phyloP scores from a whole-genome alignment of 1,140 invertebrate genomes.

The Bombus consobrinus region DNA sequence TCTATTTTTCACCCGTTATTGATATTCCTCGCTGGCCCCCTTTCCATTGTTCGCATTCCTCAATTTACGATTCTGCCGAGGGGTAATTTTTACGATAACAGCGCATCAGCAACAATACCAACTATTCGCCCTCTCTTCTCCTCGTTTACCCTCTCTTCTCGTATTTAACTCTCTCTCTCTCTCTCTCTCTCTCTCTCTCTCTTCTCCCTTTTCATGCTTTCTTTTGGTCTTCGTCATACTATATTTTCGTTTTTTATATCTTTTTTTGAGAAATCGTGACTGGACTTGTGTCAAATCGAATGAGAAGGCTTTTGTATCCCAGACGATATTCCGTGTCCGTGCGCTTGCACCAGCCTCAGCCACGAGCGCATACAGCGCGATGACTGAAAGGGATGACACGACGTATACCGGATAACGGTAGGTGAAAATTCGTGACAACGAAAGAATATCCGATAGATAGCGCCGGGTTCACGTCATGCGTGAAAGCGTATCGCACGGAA shows the following conservation, averaged over 20 bases:
- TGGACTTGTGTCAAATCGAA: not conserved
- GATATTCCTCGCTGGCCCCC: constrained; percentile 12
- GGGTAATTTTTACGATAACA: constrained; percentile 7
- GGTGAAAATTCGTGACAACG: constrained; percentile 24
- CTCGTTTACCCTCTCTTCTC: not conserved
- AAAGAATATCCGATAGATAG: constrained; percentile 20
- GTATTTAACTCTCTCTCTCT: too few species aligned
- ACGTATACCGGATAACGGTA: not conserved
- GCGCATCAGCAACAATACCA: not conserved
- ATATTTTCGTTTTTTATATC: too few species aligned
- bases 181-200: too few species aligned
- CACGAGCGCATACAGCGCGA: not conserved
- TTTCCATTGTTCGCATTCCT: constrained; percentile 10
- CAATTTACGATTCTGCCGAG: constrained; percentile 10
- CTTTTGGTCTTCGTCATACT: too few species aligned
- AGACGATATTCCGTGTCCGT: not conserved
- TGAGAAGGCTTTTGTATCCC: not conserved
- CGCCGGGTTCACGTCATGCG: not conserved
- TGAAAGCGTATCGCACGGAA: constrained; percentile 30
- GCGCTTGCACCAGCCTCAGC: not conserved
- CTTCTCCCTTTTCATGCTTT: too few species aligned
- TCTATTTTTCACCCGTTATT: constrained; percentile 31
- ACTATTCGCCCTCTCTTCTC: not conserved
- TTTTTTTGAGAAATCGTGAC: too few species aligned
- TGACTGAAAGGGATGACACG: not conserved